Evolutionary conservation across 2,113 vertebrate genomes (phyloP), one percentile per base, ranked within the genome.

Genomic region (Mustela nigripes): DNA sequence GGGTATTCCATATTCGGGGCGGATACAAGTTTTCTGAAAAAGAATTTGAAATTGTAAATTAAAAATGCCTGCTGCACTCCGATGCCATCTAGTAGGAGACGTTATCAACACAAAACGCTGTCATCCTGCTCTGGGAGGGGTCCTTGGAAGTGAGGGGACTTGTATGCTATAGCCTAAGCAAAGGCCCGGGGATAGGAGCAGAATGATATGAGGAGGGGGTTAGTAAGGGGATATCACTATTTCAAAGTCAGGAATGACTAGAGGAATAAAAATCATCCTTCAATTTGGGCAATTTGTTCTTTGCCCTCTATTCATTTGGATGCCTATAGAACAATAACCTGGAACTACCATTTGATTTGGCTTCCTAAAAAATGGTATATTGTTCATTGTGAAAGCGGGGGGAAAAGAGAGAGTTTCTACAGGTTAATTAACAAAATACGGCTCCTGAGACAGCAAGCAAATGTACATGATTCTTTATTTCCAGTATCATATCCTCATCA

Each of bases 361-460:
- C 62, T 74, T 92, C 84, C 71, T 89, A 53, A 76, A 53, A 58
- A 42, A 45, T 50, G 48, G 33, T 39, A 67, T 4, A 18, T 50
- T 89, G 58, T 45, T 89, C 19, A 39, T 4, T 63, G 33, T 79
- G 62, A 92, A 11, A 71, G 50, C 15, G 15, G 85, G 2, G 39
- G 39, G 39, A 39, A 39, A 39, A 39, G 39, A 91, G 80, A 87
- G 88, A 96, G 50, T 33, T 28, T 86, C 39, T 67, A 18, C 24
- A 28, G n/a, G 86, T 10, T 33, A 93, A 31, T 91, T 28, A 84
- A 94, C 60, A 89, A 67, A 93, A 71, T 45, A 60, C 60, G 8
- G 19, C 63, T 79, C 39, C 74, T 24, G 90, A 95, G 36, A 83
- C 12, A 76, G 31, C 87, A 90, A 95, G 42, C 80, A 90, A 97